phyloP scores from a whole-genome alignment of 2,113 vertebrate genomes.

The Arothron firmamentum region DNA sequence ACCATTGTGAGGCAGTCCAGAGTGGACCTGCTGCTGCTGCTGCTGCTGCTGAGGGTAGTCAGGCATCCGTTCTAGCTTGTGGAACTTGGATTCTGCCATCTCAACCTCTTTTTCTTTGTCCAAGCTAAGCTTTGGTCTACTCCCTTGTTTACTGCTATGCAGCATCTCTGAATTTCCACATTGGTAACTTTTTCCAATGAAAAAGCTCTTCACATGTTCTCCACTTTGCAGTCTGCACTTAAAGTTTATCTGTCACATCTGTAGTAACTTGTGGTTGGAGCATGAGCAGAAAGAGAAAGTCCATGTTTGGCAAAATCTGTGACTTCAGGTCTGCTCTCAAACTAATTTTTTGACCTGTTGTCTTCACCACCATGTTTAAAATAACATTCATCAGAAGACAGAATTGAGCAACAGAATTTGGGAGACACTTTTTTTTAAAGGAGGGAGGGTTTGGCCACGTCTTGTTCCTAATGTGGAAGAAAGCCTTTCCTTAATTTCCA shows the following conservation, averaged over 20 bases:
- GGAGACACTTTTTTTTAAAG: slow-evolving; percentile 40
- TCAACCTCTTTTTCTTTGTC: too few relatives aligned
- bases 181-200: too few relatives aligned
- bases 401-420: slow-evolving; percentile 43
- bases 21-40: too few relatives aligned
- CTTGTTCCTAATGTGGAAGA: slow-evolving; percentile 19
- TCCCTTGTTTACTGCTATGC: too few relatives aligned
- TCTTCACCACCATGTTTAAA: slow-evolving; percentile 26
- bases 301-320: slow-evolving; percentile 33
- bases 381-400: slow-evolving; percentile 37
- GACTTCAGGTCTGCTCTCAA: slow-evolving; percentile 60
- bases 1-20: too few relatives aligned
- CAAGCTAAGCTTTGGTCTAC: too few relatives aligned
- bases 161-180: too few relatives aligned
- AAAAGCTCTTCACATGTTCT: too few relatives aligned
- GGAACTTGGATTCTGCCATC: too few relatives aligned
- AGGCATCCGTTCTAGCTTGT: too few relatives aligned
- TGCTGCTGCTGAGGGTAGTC: too few relatives aligned
- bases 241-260: slow-evolving; percentile 26
- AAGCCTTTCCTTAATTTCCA: slow-evolving; percentile 26
- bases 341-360: too few relatives aligned
- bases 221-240: neutral
- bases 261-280: slow-evolving; percentile 20
- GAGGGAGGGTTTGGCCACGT: slow-evolving; percentile 6
- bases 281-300: neutral